These are phyloP conservation scores for Apis laboriosa DNA, from an alignment of 1,140 invertebrate species.

Conservation along the genomic window DNA sequence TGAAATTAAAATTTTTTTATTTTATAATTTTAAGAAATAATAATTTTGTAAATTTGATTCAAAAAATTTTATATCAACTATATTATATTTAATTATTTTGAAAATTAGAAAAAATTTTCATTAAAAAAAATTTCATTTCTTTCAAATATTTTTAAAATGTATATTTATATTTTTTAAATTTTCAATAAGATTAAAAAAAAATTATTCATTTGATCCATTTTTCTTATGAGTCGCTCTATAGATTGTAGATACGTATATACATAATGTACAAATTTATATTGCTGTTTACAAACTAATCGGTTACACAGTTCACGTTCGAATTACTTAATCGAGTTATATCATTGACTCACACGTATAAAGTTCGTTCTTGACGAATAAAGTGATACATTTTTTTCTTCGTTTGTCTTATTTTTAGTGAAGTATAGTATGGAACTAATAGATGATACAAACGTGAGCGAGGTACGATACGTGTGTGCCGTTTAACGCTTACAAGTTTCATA, in stretches of 20 bases:
- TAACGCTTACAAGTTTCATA: constrained; percentile 28
- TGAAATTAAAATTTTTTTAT: background rate
- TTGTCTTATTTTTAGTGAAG: background rate
- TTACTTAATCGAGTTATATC: constrained; percentile 4
- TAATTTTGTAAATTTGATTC: background rate
- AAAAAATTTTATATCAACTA: background rate
- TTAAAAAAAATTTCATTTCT: background rate
- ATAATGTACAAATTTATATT: constrained; percentile 55
- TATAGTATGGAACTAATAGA: background rate
- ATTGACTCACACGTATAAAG: constrained; percentile 20
- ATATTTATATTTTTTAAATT: background rate
- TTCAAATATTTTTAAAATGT: background rate
- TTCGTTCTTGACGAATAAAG: constrained; percentile 2
- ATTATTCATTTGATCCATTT: background rate
- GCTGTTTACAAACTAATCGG: constrained; percentile 44
- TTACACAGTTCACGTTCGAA: constrained; percentile 48
- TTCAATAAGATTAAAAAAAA: background rate
- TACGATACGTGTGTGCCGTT: constrained; percentile 9
- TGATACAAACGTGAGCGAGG: constrained; percentile 6
- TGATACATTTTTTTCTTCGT: constrained; percentile 1
- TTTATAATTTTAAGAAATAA: background rate
- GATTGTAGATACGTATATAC: constrained; percentile 2
- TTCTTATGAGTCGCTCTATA: background rate
- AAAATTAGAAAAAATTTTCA: background rate
- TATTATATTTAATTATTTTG: background rate